Evolutionary conservation across 2,797 vertebrate genomes (phyloP).

Genomic region (Mus caroli): DNA sequence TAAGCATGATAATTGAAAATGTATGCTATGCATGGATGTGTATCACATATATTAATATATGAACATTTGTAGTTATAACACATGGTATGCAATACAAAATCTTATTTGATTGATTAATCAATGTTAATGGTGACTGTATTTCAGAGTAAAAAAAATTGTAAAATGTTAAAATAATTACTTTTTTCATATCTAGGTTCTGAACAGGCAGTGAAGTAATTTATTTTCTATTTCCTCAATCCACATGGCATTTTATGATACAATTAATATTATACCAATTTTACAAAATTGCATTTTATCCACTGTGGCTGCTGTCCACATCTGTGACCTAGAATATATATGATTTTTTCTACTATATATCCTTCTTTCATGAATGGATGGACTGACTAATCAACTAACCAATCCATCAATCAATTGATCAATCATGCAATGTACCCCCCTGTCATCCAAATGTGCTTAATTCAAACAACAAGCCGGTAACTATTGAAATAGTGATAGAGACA

Average conservation of each 20-base stretch:
- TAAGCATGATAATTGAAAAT: not conserved
- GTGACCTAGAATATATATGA: not conserved
- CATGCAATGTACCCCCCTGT: not conserved
- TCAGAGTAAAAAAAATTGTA: not conserved
- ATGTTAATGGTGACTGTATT: not conserved
- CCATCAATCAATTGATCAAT: not conserved
- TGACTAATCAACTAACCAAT: not conserved
- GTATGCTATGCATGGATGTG: not conserved
- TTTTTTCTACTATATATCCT: not conserved
- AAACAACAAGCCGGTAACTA: not conserved
- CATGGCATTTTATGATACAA: not conserved
- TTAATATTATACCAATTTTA: constrained; percentile 24
- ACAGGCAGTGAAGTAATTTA: not conserved
- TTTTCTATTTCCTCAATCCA: not conserved
- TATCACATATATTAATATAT: not conserved
- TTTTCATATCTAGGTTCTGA: not conserved
- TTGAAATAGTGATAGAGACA: not conserved
- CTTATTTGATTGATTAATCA: not conserved
- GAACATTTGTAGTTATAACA: not conserved
- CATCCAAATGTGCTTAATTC: not conserved
- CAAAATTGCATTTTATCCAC: not conserved
- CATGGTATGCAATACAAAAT: not conserved
- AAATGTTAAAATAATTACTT: not conserved
- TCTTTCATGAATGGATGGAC: not conserved
- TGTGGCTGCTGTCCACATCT: not conserved